Base-by-base conservation (phyloP, 2,113 vertebrate species). In the Calyptomena viridis region DNA sequence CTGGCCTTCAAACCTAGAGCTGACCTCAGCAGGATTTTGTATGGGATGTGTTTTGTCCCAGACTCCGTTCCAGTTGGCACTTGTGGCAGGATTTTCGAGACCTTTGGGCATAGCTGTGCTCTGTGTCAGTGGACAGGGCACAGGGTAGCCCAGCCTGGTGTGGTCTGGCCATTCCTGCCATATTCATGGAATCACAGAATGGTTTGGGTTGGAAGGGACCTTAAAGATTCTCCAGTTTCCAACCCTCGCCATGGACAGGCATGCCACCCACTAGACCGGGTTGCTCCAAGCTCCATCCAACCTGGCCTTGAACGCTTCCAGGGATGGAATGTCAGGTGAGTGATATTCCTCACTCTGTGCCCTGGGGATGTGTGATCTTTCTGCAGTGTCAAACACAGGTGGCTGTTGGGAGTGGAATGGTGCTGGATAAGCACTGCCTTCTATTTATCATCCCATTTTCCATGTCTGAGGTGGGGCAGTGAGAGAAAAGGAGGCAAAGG, bases 401-500 rank as follows among this genome's bases (percentile, higher is more conserved):
- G 31, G n/a, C n/a, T 87, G 75, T 40, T 28, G 58, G 75, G 40
- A 89, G 56, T 17, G 6, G 56, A 56, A 64, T 0, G 11, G 31
- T 63, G 58, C 30, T 72, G 87, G 89, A 39, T 82, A 75, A 91
- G 71, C 56, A 58, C 28, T 80, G 75, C 37, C 19, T 93, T 30
- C 86, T 89, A 77, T 93, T 94, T 73, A 76, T 82, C 85, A 94
- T 75, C 71, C 47, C 22, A 5, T 94, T 94, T 91, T 53, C 56
- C 69, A 17, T 49, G 64, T 77, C 89, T 79, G 56, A 64, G 8
- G 33, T 15, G 53, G 21, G 33, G 23, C 63, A 68, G 55, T 52
- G 69, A 52, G 40, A 69, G 72, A 66, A 18, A 24, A 55, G 49
- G 72, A 69, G 37, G 40, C 23, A 84, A 56, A 85, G 85, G 42